These are phyloP conservation scores for Ailurus styani DNA, from an alignment of 2,113 vertebrate genomes.

Conservation along the genomic window DNA sequence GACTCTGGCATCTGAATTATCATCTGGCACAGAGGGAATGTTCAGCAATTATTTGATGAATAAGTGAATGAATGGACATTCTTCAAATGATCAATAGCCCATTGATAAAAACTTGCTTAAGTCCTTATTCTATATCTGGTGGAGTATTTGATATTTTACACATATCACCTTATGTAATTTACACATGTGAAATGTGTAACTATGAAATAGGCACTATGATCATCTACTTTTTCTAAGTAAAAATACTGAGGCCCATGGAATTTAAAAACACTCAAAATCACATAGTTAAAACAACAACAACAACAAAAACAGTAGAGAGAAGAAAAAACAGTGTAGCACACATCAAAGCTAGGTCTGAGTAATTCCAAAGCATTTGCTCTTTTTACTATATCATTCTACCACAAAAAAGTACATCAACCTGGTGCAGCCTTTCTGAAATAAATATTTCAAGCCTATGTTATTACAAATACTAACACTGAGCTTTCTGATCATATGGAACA, in stretches of 20 bases:
- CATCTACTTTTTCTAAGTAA: not conserved
- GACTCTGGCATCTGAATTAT: not conserved
- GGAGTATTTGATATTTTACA: not conserved
- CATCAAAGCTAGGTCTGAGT: not conserved
- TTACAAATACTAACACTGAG: not conserved
- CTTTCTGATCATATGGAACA: slow-evolving; percentile 21
- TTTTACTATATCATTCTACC: not conserved
- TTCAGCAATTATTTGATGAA: not conserved
- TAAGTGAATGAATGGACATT: not conserved
- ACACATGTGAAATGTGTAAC: no score
- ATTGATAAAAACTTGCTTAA: not conserved
- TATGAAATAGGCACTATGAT: not conserved
- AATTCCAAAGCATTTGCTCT: not conserved
- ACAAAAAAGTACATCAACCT: not conserved
- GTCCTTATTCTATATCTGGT: not conserved
- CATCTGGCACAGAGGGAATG: not conserved
- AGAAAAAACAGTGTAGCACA: not conserved
- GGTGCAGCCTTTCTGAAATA: not conserved
- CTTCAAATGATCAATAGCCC: not conserved
- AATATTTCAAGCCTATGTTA: not conserved
- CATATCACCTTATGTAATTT: not conserved
- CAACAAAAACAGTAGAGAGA: not conserved
- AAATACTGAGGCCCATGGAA: not conserved
- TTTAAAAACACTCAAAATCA: not conserved
- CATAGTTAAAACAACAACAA: not conserved